phyloP scores from a whole-genome alignment of 2,888 invertebrate species.

The Aproaerema taeniolella region DNA sequence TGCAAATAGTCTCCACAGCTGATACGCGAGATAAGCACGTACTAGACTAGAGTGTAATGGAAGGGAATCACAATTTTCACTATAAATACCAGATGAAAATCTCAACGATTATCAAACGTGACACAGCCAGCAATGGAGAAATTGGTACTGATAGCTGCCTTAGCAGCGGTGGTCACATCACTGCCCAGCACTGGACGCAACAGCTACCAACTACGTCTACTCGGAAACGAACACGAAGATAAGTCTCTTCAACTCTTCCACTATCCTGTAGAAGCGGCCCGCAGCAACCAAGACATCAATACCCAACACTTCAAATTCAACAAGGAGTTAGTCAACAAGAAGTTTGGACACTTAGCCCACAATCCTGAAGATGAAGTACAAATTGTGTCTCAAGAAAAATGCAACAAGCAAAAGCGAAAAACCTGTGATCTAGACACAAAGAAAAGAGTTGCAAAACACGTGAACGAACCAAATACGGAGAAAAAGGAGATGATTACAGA shows the following conservation, averaged over 20 bases:
- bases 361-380: slow-evolving; percentile 53
- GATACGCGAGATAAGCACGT: too few species aligned
- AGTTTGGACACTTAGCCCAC: slow-evolving; percentile 46
- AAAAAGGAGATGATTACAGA: slow-evolving; percentile 36
- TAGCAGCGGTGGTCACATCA: slow-evolving; percentile 45
- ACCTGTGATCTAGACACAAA: slow-evolving; percentile 57
- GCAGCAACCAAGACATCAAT: slow-evolving; percentile 15
- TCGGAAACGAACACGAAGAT: slow-evolving; percentile 41
- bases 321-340: slow-evolving; percentile 54
- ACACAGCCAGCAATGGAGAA: too few species aligned
- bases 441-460: slow-evolving; percentile 48
- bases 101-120: too few species aligned
- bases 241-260: slow-evolving; percentile 33
- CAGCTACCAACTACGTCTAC: slow-evolving; percentile 24
- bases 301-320: slow-evolving; percentile 37
- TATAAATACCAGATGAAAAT: too few species aligned
- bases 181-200: slow-evolving; percentile 43
- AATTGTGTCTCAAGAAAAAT: slow-evolving; percentile 43
- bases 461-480: slow-evolving; percentile 28
- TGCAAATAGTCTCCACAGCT: too few species aligned
- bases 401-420: slow-evolving; percentile 51
- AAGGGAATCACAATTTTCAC: too few species aligned
- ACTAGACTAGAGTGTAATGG: too few species aligned
- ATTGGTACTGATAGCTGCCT: slow-evolving; percentile 48
- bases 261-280: not conserved